Percentiles rank a stretch among this genome's conserved stretches.
Evolutionary conservation across 2,113 vertebrate species (phyloP).

Genomic region (Sander vitreus): DNA sequence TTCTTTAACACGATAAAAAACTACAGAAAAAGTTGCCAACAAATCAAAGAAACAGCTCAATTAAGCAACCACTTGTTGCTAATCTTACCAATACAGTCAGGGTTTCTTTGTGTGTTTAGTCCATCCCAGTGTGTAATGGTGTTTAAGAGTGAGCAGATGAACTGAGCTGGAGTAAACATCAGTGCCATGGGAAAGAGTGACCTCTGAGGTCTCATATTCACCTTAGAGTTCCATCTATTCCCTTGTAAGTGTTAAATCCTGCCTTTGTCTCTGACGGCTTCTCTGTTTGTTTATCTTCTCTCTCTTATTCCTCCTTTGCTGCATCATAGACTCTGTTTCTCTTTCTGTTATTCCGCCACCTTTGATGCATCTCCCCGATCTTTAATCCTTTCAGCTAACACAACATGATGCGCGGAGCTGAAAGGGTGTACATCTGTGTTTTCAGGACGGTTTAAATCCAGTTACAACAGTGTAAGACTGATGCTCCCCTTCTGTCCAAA

Average conservation of each 20-base stretch:
- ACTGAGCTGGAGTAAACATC: constrained; percentile 67
- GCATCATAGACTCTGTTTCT: constrained; percentile 71
- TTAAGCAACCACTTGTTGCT: constrained; percentile 49
- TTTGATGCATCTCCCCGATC: constrained; percentile 79
- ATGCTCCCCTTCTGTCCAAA: constrained; percentile 75
- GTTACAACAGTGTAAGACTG: constrained; percentile 77
- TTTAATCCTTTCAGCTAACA: constrained; percentile 86
- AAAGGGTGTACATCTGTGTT: constrained; percentile 85
- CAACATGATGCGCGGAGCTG: constrained; percentile 67
- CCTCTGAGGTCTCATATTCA: constrained; percentile 74
- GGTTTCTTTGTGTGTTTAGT: constrained; percentile 27
- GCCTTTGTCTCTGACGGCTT: constrained; percentile 67
- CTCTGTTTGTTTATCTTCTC: constrained; percentile 79
- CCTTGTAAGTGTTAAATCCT: constrained; percentile 73
- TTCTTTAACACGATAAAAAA: too few relatives aligned
- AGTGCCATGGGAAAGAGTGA: constrained; percentile 72
- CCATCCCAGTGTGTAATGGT: constrained; percentile 43
- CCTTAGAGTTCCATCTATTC: constrained; percentile 64
- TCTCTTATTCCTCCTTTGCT: constrained; percentile 53
- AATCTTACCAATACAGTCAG: constrained; percentile 3
- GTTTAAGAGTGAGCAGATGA: constrained; percentile 73
- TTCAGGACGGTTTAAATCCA: constrained; percentile 78
- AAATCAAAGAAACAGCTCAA: not conserved
- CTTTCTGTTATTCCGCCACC: constrained; percentile 73
- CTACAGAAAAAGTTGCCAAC: too few relatives aligned